These are phyloP conservation scores for Aulostomus chinensis DNA, from an alignment of 2,797 vertebrate species.

Conservation along the genomic window DNA sequence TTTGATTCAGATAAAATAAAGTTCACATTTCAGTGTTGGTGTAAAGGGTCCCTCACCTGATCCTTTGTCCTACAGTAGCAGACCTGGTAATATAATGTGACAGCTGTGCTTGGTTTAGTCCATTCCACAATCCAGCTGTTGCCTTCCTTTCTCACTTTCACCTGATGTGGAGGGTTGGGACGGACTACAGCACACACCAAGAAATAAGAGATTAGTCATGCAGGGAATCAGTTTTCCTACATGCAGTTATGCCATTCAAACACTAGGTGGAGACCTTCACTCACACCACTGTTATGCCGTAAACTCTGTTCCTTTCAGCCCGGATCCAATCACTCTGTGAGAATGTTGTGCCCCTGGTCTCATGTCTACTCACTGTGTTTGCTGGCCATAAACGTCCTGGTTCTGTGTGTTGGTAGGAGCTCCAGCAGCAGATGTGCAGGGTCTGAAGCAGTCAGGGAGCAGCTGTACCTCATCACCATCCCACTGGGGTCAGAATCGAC, in stretches of 20 bases:
- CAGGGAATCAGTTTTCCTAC: too few relatives aligned
- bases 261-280: slow-evolving; percentile 47
- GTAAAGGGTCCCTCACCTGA: slow-evolving; percentile 42
- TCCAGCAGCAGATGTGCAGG: slow-evolving; percentile 45
- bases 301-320: background rate
- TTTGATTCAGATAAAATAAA: background rate
- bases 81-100: slow-evolving; percentile 44
- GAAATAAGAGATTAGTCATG: too few relatives aligned
- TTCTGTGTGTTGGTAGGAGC: slow-evolving; percentile 41
- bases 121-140: slow-evolving; percentile 57
- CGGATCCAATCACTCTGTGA: too few relatives aligned
- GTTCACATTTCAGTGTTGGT: background rate
- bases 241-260: slow-evolving; percentile 24
- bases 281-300: background rate
- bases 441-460: slow-evolving; percentile 37
- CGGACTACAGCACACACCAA: slow-evolving; percentile 47
- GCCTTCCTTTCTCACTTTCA: slow-evolving; percentile 25
- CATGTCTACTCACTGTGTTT: slow-evolving; percentile 62
- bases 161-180: slow-evolving; percentile 38
- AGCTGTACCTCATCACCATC: slow-evolving; percentile 58
- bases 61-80: slow-evolving; percentile 46
- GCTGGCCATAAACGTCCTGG: slow-evolving; percentile 37
- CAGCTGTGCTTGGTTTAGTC: background rate
- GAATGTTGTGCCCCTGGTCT: background rate
- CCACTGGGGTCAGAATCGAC: slow-evolving; percentile 8